Conservation (phyloP, 2,113 vertebrate species). For the Alces alces region DNA sequence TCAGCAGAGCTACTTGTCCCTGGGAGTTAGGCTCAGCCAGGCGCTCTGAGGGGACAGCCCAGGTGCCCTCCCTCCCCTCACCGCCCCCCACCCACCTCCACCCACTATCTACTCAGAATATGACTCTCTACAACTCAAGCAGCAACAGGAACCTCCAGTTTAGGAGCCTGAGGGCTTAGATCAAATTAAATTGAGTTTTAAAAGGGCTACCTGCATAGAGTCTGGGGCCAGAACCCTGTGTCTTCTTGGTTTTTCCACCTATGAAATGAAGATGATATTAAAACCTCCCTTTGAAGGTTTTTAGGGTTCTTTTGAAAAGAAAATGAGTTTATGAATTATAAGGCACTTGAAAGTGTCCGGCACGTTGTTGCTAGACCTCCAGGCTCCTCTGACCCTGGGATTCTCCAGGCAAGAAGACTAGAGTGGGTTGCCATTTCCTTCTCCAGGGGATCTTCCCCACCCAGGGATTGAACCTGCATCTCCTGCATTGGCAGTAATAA, state of each 20-base stretch:
- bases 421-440: background rate
- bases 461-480: accelerated
- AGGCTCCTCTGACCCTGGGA: background rate
- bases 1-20: background rate
- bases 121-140: background rate
- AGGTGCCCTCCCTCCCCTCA: no score
- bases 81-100: background rate
- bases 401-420: background rate
- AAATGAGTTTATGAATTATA: background rate
- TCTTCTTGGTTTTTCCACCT: background rate
- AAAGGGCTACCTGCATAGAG: background rate
- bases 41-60: background rate
- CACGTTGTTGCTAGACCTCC: background rate
- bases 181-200: background rate
- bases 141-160: background rate
- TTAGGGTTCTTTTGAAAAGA: background rate
- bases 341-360: background rate
- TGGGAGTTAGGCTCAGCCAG: background rate
- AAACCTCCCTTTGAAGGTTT: background rate
- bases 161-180: background rate
- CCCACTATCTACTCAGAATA: background rate
- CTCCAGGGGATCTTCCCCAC: background rate
- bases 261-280: background rate
- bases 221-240: background rate
- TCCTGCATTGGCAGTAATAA: background rate